A percentile compares a stretch with the other conserved stretches of the same genome.
Conservation (phyloP, 2,888 invertebrate species). For the Neoaliturus tenellus region DNA sequence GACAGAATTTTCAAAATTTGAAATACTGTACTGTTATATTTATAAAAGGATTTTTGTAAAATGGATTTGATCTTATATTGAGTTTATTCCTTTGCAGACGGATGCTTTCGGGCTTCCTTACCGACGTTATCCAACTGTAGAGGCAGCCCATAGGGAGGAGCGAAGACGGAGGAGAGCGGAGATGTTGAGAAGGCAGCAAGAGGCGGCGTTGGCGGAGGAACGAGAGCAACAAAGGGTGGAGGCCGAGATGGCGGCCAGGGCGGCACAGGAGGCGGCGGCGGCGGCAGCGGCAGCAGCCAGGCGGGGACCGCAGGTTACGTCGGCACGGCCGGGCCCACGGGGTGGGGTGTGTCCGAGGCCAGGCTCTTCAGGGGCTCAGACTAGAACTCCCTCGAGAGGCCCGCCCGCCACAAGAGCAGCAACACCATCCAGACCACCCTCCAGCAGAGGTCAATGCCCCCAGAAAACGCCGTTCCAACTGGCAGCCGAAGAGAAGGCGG, state of each 20-base stretch:
- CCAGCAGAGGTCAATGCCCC: neutral
- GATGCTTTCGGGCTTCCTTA: neutral
- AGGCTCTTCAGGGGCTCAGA: neutral
- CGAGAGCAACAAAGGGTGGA: neutral
- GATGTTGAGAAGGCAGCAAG: no score
- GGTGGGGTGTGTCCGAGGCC: no score
- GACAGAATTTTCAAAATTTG: no score
- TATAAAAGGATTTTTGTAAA: no score
- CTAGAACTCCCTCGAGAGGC: no score
- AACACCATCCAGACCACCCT: neutral
- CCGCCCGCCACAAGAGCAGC: neutral
- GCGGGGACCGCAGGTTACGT: neutral
- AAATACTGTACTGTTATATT: no score
- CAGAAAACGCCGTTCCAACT: neutral
- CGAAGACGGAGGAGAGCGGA: neutral
- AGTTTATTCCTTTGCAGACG: neutral
- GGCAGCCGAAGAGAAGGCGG: neutral
- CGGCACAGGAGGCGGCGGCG: neutral
- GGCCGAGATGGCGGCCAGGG: neutral
- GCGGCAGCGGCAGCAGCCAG: neutral
- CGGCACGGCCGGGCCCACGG: neutral
- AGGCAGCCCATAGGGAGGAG: neutral
- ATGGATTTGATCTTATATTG: no score
- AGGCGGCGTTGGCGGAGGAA: neutral
- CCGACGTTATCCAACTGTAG: no score